These are phyloP conservation scores for Arrhamphus sclerolepis DNA, from an alignment of 2,797 vertebrate species.

Conservation along the genomic window DNA sequence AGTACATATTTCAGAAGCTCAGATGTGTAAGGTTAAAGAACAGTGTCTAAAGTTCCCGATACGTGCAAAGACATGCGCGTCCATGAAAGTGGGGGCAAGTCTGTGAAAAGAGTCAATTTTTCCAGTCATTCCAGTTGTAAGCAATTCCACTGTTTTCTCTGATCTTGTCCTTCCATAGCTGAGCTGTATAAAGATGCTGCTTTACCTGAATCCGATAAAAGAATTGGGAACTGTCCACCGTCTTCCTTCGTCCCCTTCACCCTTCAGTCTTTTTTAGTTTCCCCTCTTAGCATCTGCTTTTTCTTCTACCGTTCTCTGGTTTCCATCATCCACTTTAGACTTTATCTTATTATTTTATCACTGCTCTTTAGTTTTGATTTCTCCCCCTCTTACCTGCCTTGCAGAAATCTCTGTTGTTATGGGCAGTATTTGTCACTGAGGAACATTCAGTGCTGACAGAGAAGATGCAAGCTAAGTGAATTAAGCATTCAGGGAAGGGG, in stretches of 20 bases:
- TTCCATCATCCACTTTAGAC: slow-evolving; percentile 23
- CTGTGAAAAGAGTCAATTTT: slow-evolving; percentile 16
- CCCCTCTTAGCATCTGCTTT: neutral
- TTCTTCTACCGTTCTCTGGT: slow-evolving; percentile 9
- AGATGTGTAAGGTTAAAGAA: neutral
- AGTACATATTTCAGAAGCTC: no score
- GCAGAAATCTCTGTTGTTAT: slow-evolving; percentile 4
- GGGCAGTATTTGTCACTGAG: slow-evolving; percentile 34
- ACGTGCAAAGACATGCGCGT: slow-evolving; percentile 2
- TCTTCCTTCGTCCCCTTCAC: neutral
- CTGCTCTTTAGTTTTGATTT: slow-evolving; percentile 21
- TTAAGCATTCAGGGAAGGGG: slow-evolving; percentile 42
- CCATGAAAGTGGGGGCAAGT: neutral
- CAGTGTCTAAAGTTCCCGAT: neutral
- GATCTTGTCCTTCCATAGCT: slow-evolving; percentile 10
- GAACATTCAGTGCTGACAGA: slow-evolving; percentile 68
- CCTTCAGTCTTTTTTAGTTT: neutral
- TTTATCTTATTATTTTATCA: slow-evolving; percentile 24
- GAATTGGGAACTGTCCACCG: slow-evolving; percentile 20
- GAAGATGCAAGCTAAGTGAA: slow-evolving; percentile 49
- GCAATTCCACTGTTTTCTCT: slow-evolving; percentile 18
- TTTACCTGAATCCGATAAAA: slow-evolving; percentile 17
- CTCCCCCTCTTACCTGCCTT: slow-evolving; percentile 6
- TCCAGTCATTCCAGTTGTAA: slow-evolving; percentile 10
- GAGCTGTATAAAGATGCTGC: slow-evolving; percentile 41